Conservation (phyloP, 2,113 vertebrate genomes). For the Menidia beryllina region DNA sequence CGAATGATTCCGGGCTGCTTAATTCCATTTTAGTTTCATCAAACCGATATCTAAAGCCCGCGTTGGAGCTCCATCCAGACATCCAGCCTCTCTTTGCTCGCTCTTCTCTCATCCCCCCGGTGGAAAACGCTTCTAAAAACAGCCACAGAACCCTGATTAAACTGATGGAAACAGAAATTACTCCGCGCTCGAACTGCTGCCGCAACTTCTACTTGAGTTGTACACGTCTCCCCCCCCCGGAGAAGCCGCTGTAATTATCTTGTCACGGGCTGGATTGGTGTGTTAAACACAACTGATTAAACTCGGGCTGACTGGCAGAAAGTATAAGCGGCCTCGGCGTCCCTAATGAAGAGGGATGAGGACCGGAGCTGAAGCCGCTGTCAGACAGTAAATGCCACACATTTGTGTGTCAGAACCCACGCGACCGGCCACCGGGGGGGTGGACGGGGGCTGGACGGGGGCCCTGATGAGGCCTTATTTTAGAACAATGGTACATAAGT, state of each 20-base stretch:
- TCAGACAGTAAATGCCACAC: conserved; percentile 58
- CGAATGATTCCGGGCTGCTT: no score
- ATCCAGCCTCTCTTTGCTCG: background rate
- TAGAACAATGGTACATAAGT: conserved; percentile 39
- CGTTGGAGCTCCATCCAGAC: no score
- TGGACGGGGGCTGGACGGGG: conserved; percentile 17
- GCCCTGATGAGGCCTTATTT: conserved; percentile 36
- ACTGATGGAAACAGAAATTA: conserved; percentile 6
- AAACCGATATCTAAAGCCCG: no score
- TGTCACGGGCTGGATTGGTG: conserved; percentile 64
- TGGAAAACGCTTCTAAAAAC: conserved; percentile 21
- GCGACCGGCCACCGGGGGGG: no score
- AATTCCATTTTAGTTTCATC: background rate
- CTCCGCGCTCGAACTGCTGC: conserved; percentile 11
- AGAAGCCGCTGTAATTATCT: conserved; percentile 73
- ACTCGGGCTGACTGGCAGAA: conserved; percentile 63
- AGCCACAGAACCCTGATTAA: conserved; percentile 2
- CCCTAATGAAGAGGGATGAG: conserved; percentile 73
- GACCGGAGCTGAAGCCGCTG: conserved; percentile 55
- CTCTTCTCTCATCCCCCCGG: background rate
- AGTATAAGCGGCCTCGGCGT: conserved; percentile 66
- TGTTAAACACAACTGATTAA: conserved; percentile 68
- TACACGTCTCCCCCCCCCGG: conserved; percentile 27
- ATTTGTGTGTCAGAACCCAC: conserved; percentile 35
- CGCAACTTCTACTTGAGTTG: conserved; percentile 28